phyloP scores from a whole-genome alignment of 2,888 invertebrate species.

The Aphelenchoides bicaudatus region DNA sequence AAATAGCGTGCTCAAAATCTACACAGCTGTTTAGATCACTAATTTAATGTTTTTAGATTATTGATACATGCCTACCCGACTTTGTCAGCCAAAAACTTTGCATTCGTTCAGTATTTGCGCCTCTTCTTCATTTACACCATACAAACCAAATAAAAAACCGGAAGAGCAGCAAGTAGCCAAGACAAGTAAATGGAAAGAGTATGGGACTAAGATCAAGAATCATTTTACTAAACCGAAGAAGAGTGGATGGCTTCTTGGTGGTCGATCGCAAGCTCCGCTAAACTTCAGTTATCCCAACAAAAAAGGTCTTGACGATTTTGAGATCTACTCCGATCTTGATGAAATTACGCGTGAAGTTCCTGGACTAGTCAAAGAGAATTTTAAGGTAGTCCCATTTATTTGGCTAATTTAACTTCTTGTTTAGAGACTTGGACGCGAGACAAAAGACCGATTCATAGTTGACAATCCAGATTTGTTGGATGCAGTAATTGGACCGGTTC shows the following conservation, averaged over 20 bases:
- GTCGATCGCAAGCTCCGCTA: conserved; percentile 31
- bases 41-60: too few species aligned
- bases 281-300: conserved; percentile 49
- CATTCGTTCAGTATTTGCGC: too few species aligned
- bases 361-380: conserved; percentile 37
- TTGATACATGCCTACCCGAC: too few species aligned
- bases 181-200: neutral
- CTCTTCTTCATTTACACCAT: conserved; percentile 7
- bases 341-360: conserved; percentile 43
- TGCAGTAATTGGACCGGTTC: conserved; percentile 37
- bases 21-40: too few species aligned
- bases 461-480: conserved; percentile 36
- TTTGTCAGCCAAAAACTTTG: too few species aligned
- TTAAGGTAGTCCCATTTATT: too few species aligned
- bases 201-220: neutral
- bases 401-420: neutral
- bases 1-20: too few species aligned
- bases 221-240: neutral
- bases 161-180: neutral
- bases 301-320: conserved; percentile 44
- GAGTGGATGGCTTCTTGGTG: neutral
- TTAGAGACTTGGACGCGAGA: conserved; percentile 25
- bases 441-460: conserved; percentile 27
- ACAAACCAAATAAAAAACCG: neutral
- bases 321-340: conserved; percentile 41